These are phyloP conservation scores for Pammene fasciana DNA, from an alignment of 2,888 invertebrate genomes.

Conservation along the genomic window DNA sequence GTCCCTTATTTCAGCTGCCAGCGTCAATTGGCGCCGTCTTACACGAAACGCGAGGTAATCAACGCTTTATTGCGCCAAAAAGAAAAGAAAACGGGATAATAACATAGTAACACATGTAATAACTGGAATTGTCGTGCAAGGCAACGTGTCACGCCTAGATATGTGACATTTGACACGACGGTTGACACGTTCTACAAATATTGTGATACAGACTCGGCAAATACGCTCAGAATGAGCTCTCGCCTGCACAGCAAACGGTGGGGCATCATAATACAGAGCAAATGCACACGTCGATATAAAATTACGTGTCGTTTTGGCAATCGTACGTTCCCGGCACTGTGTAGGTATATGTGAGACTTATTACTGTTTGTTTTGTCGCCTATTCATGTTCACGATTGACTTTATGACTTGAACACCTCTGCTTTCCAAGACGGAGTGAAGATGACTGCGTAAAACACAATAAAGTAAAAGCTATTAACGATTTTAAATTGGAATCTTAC, in stretches of 20 bases:
- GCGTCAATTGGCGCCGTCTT: slow-evolving; percentile 63
- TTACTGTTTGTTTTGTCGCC: slow-evolving; percentile 47
- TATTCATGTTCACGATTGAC: slow-evolving; percentile 32
- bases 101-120: slow-evolving; percentile 73
- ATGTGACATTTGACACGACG: slow-evolving; percentile 74
- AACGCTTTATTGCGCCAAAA: slow-evolving; percentile 76
- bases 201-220: slow-evolving; percentile 76
- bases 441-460: slow-evolving; percentile 48
- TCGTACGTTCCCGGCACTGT: slow-evolving; percentile 61
- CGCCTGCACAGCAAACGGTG: slow-evolving; percentile 70
- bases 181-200: slow-evolving; percentile 82
- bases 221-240: slow-evolving; percentile 70
- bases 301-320: slow-evolving; percentile 70
- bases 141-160: slow-evolving; percentile 78
- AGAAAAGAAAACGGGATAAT: slow-evolving; percentile 75
- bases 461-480: slow-evolving; percentile 44
- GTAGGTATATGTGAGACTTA: slow-evolving; percentile 67
- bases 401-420: neutral
- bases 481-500: slow-evolving; percentile 58
- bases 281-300: slow-evolving; percentile 72
- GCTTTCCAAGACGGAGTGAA: slow-evolving; percentile 39
- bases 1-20: slow-evolving; percentile 61
- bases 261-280: slow-evolving; percentile 66
- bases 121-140: slow-evolving; percentile 68
- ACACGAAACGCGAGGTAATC: slow-evolving; percentile 62